Conservation (phyloP, 2,888 invertebrate species). For the Dromius quadrimaculatus region DNA sequence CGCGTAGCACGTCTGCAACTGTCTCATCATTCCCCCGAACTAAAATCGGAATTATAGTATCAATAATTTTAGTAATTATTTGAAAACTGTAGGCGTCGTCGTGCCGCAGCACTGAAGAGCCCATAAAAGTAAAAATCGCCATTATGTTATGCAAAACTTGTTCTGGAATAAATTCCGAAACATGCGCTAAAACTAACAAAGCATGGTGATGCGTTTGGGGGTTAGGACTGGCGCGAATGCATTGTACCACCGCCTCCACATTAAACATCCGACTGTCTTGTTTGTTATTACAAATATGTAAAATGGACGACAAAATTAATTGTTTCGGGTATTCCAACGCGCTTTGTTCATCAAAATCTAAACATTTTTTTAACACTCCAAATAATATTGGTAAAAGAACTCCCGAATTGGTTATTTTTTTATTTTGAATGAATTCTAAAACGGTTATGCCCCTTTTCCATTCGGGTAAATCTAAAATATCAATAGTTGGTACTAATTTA, state of each 20-base stretch:
- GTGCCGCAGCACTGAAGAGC: slow-evolving; percentile 89
- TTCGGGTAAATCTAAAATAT: slow-evolving; percentile 73
- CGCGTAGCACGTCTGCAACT: slow-evolving; percentile 79
- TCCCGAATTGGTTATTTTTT: slow-evolving; percentile 79
- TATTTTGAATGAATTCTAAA: slow-evolving; percentile 87
- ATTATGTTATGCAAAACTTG: slow-evolving; percentile 93
- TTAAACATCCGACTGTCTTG: too few species aligned
- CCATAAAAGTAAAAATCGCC: slow-evolving; percentile 98
- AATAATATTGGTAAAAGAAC: slow-evolving; percentile 81
- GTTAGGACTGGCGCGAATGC: slow-evolving; percentile 90
- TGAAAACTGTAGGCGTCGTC: slow-evolving; percentile 97
- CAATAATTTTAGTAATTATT: slow-evolving; percentile 89
- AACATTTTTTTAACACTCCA: slow-evolving; percentile 81
- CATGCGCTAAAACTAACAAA: slow-evolving; percentile 82
- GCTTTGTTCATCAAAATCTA: slow-evolving; percentile 84
- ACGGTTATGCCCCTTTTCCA: slow-evolving; percentile 87
- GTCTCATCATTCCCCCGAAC: slow-evolving; percentile 63
- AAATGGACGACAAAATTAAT: slow-evolving; percentile 81
- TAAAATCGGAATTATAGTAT: slow-evolving; percentile 89
- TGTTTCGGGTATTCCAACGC: slow-evolving; percentile 92
- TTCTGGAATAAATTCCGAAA: slow-evolving; percentile 82
- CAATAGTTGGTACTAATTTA: slow-evolving; percentile 71
- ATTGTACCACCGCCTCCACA: slow-evolving; percentile 86
- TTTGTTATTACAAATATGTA: slow-evolving; percentile 78
- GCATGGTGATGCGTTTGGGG: slow-evolving; percentile 97